Percentiles rank a stretch among this genome's conserved stretches.
These are phyloP conservation scores for Okapia johnstoni DNA, from an alignment of 2,113 vertebrate species.

Conservation along the genomic window DNA sequence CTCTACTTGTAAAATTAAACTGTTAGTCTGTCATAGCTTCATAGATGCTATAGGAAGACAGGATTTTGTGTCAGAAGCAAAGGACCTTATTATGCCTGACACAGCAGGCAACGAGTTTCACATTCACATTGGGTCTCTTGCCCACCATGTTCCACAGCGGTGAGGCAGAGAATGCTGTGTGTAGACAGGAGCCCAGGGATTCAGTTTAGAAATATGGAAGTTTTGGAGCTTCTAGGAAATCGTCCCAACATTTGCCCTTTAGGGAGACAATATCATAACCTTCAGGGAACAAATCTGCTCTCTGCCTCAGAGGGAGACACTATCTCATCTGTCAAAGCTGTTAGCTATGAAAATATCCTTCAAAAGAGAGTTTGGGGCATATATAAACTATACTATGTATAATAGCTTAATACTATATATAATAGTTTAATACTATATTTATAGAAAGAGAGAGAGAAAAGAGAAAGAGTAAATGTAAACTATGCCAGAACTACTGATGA, in stretches of 20 bases:
- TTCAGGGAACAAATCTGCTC: not conserved
- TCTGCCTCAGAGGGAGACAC: not conserved
- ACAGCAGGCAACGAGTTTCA: not conserved
- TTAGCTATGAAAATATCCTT: not conserved
- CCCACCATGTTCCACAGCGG: fast-evolving
- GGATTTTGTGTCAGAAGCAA: not conserved
- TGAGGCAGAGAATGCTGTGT: not conserved
- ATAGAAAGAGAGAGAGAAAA: not conserved
- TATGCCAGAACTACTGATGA: not conserved
- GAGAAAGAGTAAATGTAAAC: not conserved
- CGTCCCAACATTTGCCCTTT: not conserved
- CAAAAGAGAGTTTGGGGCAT: not conserved
- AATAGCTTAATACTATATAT: not conserved
- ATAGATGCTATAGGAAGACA: not conserved
- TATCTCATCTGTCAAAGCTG: not conserved
- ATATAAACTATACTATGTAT: not conserved
- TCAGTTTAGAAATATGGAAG: not conserved
- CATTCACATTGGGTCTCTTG: not conserved
- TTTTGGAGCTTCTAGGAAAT: not conserved
- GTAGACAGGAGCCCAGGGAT: not conserved
- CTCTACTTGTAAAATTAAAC: not conserved
- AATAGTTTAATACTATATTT: not conserved
- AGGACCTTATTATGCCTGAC: not conserved
- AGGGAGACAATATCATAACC: not conserved
- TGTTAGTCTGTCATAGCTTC: not conserved